A percentile compares a stretch with the other conserved stretches of the same genome.
phyloP scores from a whole-genome alignment of 1,140 invertebrate genomes.

The Neodiprion fabricii region DNA sequence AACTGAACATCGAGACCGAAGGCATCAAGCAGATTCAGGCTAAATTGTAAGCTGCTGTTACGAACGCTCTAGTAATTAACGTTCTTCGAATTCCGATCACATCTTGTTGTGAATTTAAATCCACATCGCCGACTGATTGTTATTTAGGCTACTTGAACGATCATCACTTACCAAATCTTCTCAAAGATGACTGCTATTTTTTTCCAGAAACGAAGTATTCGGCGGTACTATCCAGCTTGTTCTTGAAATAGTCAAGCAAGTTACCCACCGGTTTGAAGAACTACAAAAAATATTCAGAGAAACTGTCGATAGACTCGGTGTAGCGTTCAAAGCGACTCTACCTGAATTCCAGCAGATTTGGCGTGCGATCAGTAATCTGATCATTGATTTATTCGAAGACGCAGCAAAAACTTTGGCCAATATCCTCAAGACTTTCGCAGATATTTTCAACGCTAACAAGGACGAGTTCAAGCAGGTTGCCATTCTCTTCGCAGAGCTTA shows the following conservation, averaged over 20 bases:
- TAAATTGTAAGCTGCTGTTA: conserved; percentile 61
- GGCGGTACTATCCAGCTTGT: conserved; percentile 52
- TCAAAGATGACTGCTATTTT: background rate
- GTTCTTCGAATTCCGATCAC: background rate
- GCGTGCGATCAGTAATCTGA: conserved; percentile 54
- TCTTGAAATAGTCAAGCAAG: conserved; percentile 52
- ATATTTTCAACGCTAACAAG: conserved; percentile 68
- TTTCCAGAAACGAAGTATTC: conserved; percentile 58
- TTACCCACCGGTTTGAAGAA: conserved; percentile 44
- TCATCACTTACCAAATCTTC: no score
- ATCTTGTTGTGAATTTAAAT: background rate
- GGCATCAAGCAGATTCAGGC: conserved; percentile 70
- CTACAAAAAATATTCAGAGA: conserved; percentile 58
- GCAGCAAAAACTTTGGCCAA: conserved; percentile 59
- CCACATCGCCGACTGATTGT: conserved; percentile 9
- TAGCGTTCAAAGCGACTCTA: conserved; percentile 46
- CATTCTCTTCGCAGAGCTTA: conserved; percentile 61
- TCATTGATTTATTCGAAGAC: conserved; percentile 58
- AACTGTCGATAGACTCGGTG: conserved; percentile 56
- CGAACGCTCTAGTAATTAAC: background rate
- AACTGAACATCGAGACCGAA: conserved; percentile 67
- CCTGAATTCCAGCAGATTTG: conserved; percentile 66
- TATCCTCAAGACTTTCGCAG: conserved; percentile 60
- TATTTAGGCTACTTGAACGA: background rate
- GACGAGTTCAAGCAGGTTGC: conserved; percentile 71